Base-by-base conservation (phyloP, 2,888 invertebrate species). In the Cephus nigrinus region DNA sequence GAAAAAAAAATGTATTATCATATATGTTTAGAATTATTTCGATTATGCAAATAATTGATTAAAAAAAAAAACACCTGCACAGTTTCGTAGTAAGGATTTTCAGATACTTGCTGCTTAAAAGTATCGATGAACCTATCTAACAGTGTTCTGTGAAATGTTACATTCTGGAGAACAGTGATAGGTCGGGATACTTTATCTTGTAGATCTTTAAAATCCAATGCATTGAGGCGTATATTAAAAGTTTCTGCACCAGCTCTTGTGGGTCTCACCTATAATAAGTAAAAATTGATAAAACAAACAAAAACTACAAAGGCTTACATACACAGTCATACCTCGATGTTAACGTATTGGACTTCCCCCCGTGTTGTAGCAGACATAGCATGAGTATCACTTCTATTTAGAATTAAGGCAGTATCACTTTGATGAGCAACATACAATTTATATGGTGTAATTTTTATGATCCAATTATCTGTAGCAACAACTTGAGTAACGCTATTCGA, bases 401-500 rank as follows among this genome's bases (percentile, higher is more conserved):
- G 95, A 68, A 96, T 94, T 23, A 98, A 92, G 1, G 94, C 93
- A 32, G 97, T 95, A 90, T 98, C 97, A 84, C 92, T 93, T 90
- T 98, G 98, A 89, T 96, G 96, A 0, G 96, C 95, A 74, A 97
- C 91, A 85, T 95, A 92, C 1, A 98, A 91, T 81, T 92, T 93
- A 86, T 98, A 96, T 69, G 96, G 95, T 0, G 95, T 93, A 0
- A 97, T 94, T 92, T 97, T 97, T 75, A 98, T 94, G 34, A 98
- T 94, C 97, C 98, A 98, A 80, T 96, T 96, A 88, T 96, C 96
- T 0, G 97, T 98, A 0, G 95, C 96, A 74, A 97, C 93, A 40
- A 96, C 93, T 86, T 94, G 95, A 82, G 93, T 94, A 32, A 96
- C 93, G 0, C 95, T 93, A 86, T 94, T 96, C 34, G 95, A 93